Base-by-base conservation (phyloP, 2,888 invertebrate species). In the Folsomia candida region DNA sequence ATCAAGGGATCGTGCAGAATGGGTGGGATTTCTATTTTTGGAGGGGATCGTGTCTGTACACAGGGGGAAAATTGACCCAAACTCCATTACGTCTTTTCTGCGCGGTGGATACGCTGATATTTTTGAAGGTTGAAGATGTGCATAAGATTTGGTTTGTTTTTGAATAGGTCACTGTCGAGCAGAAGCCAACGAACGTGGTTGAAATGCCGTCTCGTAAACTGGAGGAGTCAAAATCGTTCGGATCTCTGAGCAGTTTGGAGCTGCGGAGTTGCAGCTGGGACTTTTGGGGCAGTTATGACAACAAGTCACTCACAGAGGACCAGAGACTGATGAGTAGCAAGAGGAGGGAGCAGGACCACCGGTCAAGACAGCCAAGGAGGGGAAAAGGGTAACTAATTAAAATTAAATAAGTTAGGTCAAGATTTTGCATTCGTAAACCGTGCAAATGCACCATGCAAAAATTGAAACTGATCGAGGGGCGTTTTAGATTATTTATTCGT, bases 151-250 rank as follows among this genome's bases (percentile, higher is more conserved):
- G 14, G 24, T 22, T 4, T 57, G 9, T 68, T 24, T 61, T 64
- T 70, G n/a, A 18, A 9, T 61, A 79, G 79, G 79, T 79, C 47
- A 79, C 79, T n/a, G 76, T 79, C 1, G 79, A 79, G 47, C 78
- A 78, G 57, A 75, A 77, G 27, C 79, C 79, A 25, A n/a, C n/a
- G n/a, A n/a, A n/a, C n/a, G 68, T 72, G 63, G 69, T 72, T 57
- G 72, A 74, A 70, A 73, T 78, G 69, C 72, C 77, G 11, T 66
- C 72, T 28, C 70, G 79, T 51, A 78, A 75, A 67, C 67, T 79
- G 24, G 79, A 79, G 66, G 79, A 79, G 25, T 76, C 76, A 29
- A 79, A 79, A 67, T 76, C 75, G 2, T 79, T 79, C 73, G 79
- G 78, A 69, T 77, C 76, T 73, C 74, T 79, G 47, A 79, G 78